A percentile compares a stretch with the other conserved stretches of the same genome.
phyloP scores from a whole-genome alignment of 92 coral and sea anemone species.

The Pocillopora grandis region DNA sequence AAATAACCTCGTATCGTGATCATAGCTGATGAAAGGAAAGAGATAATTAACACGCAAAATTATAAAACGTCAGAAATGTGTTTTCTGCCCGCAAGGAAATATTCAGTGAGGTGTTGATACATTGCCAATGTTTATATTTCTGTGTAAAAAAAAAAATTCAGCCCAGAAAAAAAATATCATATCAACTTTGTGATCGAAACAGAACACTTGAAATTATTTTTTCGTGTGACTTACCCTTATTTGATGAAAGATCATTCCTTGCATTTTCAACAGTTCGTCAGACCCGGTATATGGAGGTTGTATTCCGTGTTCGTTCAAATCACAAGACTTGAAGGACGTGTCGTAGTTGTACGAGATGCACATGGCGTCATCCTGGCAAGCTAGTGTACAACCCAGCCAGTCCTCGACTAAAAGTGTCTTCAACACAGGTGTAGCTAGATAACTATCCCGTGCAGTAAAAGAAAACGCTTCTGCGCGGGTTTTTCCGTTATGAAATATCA shows the following conservation, averaged over 20 bases:
- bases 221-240: conserved; percentile 39
- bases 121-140: no score
- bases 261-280: conserved; percentile 21
- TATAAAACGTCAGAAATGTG: no score
- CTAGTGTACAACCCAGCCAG: conserved; percentile 51
- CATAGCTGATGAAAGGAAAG: no score
- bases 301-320: conserved; percentile 46
- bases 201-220: background rate
- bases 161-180: no score
- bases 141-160: no score
- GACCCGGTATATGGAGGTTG: conserved; percentile 19
- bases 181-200: no score
- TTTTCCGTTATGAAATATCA: background rate
- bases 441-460: conserved; percentile 18
- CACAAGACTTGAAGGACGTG: conserved; percentile 24
- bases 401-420: conserved; percentile 18
- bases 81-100: no score
- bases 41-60: no score
- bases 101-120: no score
- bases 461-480: conserved; percentile 11
- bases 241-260: conserved; percentile 60
- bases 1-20: no score
- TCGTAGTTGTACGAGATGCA: conserved; percentile 62
- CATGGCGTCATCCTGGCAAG: conserved; percentile 35
- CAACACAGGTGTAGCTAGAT: conserved; percentile 11